A percentile compares a stretch with the other conserved stretches of the same genome.
Conservation (phyloP, 30 jellyfish, hydroid and myxozoan genomes). For the Turritopsis dohrnii region DNA sequence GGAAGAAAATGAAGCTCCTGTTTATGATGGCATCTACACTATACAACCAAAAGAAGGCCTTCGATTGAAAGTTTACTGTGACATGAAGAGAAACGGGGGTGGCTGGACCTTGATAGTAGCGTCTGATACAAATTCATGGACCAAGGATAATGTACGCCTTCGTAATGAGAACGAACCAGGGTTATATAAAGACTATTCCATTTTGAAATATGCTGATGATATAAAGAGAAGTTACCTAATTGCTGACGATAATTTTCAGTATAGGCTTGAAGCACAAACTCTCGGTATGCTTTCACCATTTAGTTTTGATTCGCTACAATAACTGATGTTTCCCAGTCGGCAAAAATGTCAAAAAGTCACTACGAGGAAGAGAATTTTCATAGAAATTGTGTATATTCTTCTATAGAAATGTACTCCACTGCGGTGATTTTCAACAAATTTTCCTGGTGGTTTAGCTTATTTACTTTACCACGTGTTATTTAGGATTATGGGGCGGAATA, state of each 20-base stretch:
- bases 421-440: too few relatives aligned
- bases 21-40: constrained; percentile 57
- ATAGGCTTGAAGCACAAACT: constrained; percentile 72
- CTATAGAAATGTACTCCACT: too few relatives aligned
- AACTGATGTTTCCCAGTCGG: too few relatives aligned
- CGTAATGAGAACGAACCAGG: constrained; percentile 39
- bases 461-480: not conserved
- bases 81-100: constrained; percentile 94
- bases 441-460: too few relatives aligned
- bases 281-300: constrained; percentile 40
- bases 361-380: too few relatives aligned
- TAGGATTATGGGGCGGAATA: constrained; percentile 95
- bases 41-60: constrained; percentile 39
- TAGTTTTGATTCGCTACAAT: too few relatives aligned
- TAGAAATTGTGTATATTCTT: too few relatives aligned
- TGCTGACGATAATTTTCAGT: constrained; percentile 38
- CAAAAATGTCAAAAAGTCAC: too few relatives aligned
- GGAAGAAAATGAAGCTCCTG: constrained; percentile 19
- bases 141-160: constrained; percentile 42
- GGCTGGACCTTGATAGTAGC: constrained; percentile 96
- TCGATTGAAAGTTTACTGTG: constrained; percentile 64
- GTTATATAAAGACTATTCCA: constrained; percentile 58
- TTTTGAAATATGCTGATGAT: constrained; percentile 56
- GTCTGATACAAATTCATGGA: constrained; percentile 68
- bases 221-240: constrained; percentile 58